Base-by-base conservation (phyloP, 2,113 vertebrate species). In the Nematolebias whitei region DNA sequence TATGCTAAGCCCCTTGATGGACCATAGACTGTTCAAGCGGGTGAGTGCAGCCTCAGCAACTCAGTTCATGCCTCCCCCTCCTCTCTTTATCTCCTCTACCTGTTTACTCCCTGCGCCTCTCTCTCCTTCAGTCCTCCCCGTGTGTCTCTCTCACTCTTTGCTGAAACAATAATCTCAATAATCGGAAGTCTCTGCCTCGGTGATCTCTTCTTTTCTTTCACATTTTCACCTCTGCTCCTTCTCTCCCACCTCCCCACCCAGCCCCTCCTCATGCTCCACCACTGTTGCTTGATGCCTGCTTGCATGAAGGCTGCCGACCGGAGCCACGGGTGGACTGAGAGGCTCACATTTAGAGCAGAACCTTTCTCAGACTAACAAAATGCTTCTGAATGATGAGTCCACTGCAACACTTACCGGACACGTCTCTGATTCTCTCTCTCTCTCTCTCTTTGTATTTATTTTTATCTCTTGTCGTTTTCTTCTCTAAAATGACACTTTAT, bases 21-120 rank as follows among this genome's bases (percentile, higher is more conserved):
- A 99, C 95, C 98, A 95, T 98, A 98, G 98, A 95, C 97, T 97
- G 96, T 99, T 95, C 96, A 96, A 96, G 96, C 96, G 97, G 98
- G 98, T 99, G 98, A 99, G 98, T 99, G 92, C 94, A 95, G 96
- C 94, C 95, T 96, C 93, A 96, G 96, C 95, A 92, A 94, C 94
- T 92, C 93, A 94, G 93, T 86, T 90, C 80, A 85, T 91, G 74
- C 79, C 77, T 87, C 82, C 67, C n/a, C 54, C 73, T 24, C 68
- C 23, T 69, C 60, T 63, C 55, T 72, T 24, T 41, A 51, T 48
- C 47, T 54, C 44, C 52, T 52, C 52, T 51, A 0, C 22, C 72
- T 63, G 38, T 68, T 67, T 60, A 67, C 43, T 61, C 63, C 60
- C 16, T 40, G 56, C 56, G 26, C 74, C 39, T 40, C 49, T 70